Conservation (phyloP, 2,797 vertebrate species). For the Melanotaenia nigrans region DNA sequence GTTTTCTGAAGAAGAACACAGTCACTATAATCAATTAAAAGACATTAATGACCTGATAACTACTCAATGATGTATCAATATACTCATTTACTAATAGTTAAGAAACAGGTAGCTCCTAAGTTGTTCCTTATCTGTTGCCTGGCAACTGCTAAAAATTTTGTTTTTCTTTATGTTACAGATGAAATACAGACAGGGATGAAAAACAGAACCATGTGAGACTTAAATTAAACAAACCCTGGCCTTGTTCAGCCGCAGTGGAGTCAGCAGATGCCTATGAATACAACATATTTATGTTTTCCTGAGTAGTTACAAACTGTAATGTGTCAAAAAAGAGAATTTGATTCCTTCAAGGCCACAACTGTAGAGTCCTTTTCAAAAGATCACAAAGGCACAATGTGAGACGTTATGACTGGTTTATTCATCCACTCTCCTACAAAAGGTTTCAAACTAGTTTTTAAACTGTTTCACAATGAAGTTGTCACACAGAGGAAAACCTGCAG, state of each 20-base stretch:
- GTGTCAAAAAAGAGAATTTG: not conserved
- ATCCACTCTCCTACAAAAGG: not conserved
- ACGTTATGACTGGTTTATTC: not conserved
- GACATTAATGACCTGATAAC: too few relatives aligned
- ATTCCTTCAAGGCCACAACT: not conserved
- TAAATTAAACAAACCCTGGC: not conserved
- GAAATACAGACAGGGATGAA: too few relatives aligned
- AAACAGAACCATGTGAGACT: too few relatives aligned
- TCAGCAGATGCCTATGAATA: not conserved
- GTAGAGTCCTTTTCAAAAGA: not conserved
- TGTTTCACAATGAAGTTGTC: not conserved
- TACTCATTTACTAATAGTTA: too few relatives aligned
- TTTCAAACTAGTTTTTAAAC: not conserved
- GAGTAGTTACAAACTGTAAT: not conserved
- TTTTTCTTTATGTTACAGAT: too few relatives aligned
- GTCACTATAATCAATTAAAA: too few relatives aligned
- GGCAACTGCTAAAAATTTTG: too few relatives aligned
- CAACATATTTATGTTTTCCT: not conserved
- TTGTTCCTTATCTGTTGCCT: too few relatives aligned
- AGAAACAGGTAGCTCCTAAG: too few relatives aligned
- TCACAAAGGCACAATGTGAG: conserved; percentile 6
- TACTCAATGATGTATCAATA: too few relatives aligned
- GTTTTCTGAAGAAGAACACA: too few relatives aligned
- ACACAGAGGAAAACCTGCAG: not conserved
- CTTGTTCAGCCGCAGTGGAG: not conserved